Percentiles rank a stretch among this genome's conserved stretches.
Conservation (phyloP, 2,797 vertebrate species). For the Scomberomorus guttatus region DNA sequence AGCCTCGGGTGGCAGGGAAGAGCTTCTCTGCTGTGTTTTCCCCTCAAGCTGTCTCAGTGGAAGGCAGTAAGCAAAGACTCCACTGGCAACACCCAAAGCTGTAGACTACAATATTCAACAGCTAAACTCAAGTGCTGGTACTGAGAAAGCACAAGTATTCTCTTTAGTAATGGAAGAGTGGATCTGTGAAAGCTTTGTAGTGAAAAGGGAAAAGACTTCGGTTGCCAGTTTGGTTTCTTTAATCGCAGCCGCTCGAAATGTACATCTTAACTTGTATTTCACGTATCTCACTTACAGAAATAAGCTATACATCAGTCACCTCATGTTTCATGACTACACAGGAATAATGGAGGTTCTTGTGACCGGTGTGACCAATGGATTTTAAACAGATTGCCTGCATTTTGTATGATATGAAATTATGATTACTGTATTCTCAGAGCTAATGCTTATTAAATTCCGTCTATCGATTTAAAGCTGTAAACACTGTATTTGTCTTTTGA, state of each 20-base stretch:
- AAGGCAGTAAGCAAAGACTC: slow-evolving; percentile 75
- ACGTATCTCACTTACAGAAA: slow-evolving; percentile 5
- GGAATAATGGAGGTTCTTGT: background rate
- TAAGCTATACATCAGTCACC: background rate
- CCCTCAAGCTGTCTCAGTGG: slow-evolving; percentile 69
- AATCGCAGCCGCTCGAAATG: slow-evolving; percentile 18
- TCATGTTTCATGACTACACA: slow-evolving; percentile 23
- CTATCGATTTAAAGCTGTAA: slow-evolving; percentile 35
- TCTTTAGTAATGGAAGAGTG: slow-evolving; percentile 53
- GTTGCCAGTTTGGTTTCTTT: slow-evolving; percentile 32
- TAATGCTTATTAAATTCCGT: slow-evolving; percentile 42
- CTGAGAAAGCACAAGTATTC: slow-evolving; percentile 53
- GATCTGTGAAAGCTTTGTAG: slow-evolving; percentile 44
- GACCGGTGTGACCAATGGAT: slow-evolving; percentile 47
- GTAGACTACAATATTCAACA: slow-evolving; percentile 66
- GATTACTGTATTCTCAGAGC: slow-evolving; percentile 16
- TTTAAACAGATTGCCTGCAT: slow-evolving; percentile 30
- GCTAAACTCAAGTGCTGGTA: slow-evolving; percentile 50
- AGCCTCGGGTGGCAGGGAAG: slow-evolving; percentile 70
- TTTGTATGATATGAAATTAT: slow-evolving; percentile 40
- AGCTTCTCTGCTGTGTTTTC: slow-evolving; percentile 57
- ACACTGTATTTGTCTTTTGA: slow-evolving; percentile 22
- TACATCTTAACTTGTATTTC: slow-evolving; percentile 13
- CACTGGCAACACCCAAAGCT: slow-evolving; percentile 69
- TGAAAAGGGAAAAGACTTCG: slow-evolving; percentile 25